phyloP scores from a whole-genome alignment of 2,888 invertebrate genomes.

The Nymphalis polychloros region DNA sequence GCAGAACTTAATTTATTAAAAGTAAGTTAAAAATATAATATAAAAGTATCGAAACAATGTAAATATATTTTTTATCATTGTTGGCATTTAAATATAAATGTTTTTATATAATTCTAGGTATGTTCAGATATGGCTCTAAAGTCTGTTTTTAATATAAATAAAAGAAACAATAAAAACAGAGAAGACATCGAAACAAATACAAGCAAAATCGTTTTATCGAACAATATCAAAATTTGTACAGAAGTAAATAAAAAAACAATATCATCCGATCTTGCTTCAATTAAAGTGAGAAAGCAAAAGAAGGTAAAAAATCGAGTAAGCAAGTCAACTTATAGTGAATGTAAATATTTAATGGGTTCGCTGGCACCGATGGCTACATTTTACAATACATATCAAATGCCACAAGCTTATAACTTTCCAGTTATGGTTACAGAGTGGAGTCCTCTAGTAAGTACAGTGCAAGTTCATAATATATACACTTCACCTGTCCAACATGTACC shows the following conservation, averaged over 20 bases:
- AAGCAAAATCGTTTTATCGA: neutral
- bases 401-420: conserved; percentile 36
- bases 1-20: neutral
- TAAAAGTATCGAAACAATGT: neutral
- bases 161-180: conserved; percentile 3
- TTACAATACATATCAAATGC: conserved; percentile 39
- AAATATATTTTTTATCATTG: neutral
- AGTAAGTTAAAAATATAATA: conserved; percentile 1
- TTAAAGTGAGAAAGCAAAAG: neutral
- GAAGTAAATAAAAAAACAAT: neutral
- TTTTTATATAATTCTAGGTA: conserved; percentile 25
- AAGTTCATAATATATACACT: conserved; percentile 36
- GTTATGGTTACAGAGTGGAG: conserved; percentile 43
- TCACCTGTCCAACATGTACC: conserved; percentile 39
- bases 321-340: neutral
- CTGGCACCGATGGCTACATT: conserved; percentile 38
- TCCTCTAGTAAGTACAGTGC: conserved; percentile 38
- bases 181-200: neutral
- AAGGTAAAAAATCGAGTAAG: neutral
- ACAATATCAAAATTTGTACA: neutral
- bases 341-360: neutral
- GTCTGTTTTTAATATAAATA: conserved; percentile 9
- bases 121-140: conserved; percentile 29
- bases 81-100: neutral
- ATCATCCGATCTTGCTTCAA: neutral